Base-by-base conservation (phyloP, 2,888 invertebrate genomes). In the Helobdella robusta region DNA sequence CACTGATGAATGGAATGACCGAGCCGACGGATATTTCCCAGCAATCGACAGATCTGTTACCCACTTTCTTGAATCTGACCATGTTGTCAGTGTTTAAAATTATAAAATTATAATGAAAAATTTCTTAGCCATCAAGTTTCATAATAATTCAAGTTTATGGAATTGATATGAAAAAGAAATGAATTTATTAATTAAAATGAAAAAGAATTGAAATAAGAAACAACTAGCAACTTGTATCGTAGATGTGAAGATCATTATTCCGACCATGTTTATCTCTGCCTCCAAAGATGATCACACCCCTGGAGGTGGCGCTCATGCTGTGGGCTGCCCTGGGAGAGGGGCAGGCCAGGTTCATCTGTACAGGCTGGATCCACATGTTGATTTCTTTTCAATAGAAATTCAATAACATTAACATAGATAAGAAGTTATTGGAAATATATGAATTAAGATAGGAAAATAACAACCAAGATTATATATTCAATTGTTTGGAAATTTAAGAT, bases 191-290 rank as follows among this genome's bases (percentile, higher is more conserved):
- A 15, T 18, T 15, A 52, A 52, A 52, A n/a, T 44, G 44, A 44
- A 20, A 50, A 63, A 30, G n/a, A 25, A 35, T 15, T 64, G 11
- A 62, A 35, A 18, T 8, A 64, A 50, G 11, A n/a, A 54, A 63
- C n/a, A n/a, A 11, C 11, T 11, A 54, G 73, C 67, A 68, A 77
- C 78, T 76, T 64, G 74, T 74, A 72, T 78, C 73, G 70, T 74
- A 78, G 20, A 77, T 73, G 67, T 77, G 75, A 4, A 78, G 64
- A 69, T 78, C 78, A 73, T 78, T 78, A 30, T 72, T 71, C 54
- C 78, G 68, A 25, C 72, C 74, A 40, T 74, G 73, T 15, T 72
- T 70, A 66, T 77, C 78, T 58, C 76, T 68, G 6, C 78, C 78
- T 56, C 78, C 78, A 71, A 78, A 78, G 62, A 78, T 74, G 36